Evolutionary conservation across 64 coral and sea anemone genomes (phyloP), one percentile per base, ranked within the genome.

Genomic region (Montipora sp.): DNA sequence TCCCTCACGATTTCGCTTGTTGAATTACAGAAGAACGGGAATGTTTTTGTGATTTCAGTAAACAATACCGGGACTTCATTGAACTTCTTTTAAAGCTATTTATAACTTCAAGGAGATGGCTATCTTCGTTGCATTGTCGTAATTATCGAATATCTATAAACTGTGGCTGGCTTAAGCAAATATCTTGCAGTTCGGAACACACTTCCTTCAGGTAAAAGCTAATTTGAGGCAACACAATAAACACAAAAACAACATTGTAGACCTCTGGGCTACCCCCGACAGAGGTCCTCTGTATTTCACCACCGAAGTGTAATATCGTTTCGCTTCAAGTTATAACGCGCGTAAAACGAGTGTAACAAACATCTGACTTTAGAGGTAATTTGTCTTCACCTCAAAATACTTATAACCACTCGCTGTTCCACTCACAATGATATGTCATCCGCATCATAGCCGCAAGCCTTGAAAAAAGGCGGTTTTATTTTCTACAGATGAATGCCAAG

Each of bases 241-340:
- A 83, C 24, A 60, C 36, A 15, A 84, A 36, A 83, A 67, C 19
- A 36, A 15, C 3, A 18, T 19, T 8, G 60, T 13, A 46, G 24
- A n/a, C 60, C 78, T 5, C 5, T 19, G 59, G 22, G 14, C 59
- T 68, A 45, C 81, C 59, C 81, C 59, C 8, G 8, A 47, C 60
- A 67, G 81, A 67, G 59, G 3, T 16, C 16, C 55, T 84, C 60
- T 68, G 19, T 84, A 68, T 27, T 68, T 84, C 11, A 18, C 14
- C 81, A 84, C 15, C 68, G 81, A 47, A 47, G 12, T 84, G 59
- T 68, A 68, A 69, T 48, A 84, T 84, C 47, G 81, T 68, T 84
- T 19, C 66, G 61, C 10, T 47, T 18, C n/a, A 47, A 47, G 15
- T 19, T 68, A 10, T n/a, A 68, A 48, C 47, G 60, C 15, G 4